These are phyloP conservation scores for Nesogale talazaci DNA, from an alignment of 2,113 vertebrate species.

Conservation along the genomic window DNA sequence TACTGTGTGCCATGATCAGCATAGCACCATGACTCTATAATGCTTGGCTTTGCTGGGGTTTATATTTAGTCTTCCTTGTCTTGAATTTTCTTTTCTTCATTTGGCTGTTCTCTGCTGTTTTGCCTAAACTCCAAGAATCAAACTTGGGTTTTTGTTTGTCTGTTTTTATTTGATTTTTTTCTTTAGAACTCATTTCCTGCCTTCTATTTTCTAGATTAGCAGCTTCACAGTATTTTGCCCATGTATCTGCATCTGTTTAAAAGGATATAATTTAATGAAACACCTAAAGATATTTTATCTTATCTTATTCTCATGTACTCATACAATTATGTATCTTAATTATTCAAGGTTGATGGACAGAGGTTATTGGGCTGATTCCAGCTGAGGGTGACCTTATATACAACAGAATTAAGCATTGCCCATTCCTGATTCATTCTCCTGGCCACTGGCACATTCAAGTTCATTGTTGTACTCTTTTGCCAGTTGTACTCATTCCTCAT, in stretches of 20 bases:
- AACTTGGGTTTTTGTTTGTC: too few relatives aligned
- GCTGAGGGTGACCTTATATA: neutral
- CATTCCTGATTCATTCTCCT: neutral
- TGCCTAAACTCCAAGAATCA: neutral
- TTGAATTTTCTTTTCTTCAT: neutral
- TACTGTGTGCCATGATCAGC: neutral
- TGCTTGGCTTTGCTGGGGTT: neutral
- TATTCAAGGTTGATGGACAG: neutral
- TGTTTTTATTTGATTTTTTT: too few relatives aligned
- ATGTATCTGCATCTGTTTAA: too few relatives aligned
- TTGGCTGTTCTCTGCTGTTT: neutral
- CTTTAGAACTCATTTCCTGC: too few relatives aligned
- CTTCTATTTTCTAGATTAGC: too few relatives aligned
- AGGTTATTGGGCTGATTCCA: neutral
- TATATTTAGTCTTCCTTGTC: neutral
- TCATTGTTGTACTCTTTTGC: neutral
- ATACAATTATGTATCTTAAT: neutral
- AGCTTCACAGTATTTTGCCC: too few relatives aligned
- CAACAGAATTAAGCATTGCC: neutral
- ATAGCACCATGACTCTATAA: neutral
- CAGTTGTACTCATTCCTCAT: too few relatives aligned
- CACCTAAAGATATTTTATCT: too few relatives aligned
- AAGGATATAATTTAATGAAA: too few relatives aligned
- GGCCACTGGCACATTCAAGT: neutral
- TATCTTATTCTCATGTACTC: neutral